Percentiles rank a stretch among this genome's conserved stretches.
Conservation (phyloP, 2,888 invertebrate genomes). For the Sarcophaga carnaria region DNA sequence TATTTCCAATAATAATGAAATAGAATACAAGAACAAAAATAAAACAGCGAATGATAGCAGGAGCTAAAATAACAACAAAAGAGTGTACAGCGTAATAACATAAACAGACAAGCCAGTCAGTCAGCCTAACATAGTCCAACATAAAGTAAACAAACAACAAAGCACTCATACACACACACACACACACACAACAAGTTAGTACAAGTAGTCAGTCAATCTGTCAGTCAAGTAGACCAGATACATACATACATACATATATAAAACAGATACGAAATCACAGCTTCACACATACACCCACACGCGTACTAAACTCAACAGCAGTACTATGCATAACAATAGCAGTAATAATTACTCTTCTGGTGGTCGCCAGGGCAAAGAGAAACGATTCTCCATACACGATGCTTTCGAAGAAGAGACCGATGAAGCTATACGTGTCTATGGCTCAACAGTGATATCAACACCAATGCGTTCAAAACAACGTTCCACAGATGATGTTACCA, state of each 20-base stretch:
- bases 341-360: conserved; percentile 63
- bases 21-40: conserved; percentile 12
- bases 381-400: conserved; percentile 91
- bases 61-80: conserved; percentile 13
- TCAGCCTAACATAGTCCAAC: conserved; percentile 14
- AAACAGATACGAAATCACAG: background rate
- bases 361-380: conserved; percentile 81
- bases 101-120: conserved; percentile 2
- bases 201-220: conserved; percentile 6
- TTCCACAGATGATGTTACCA: conserved; percentile 83
- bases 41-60: conserved; percentile 11
- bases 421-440: conserved; percentile 91
- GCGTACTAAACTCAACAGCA: background rate
- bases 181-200: background rate
- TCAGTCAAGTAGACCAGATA: conserved; percentile 1
- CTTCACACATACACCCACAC: background rate
- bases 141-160: conserved; percentile 45
- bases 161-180: conserved; percentile 12
- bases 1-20: conserved; percentile 13
- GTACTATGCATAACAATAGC: conserved; percentile 64
- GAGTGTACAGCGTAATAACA: conserved; percentile 4
- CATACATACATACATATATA: conserved; percentile 9
- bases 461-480: conserved; percentile 85
- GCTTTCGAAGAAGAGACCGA: conserved; percentile 93
- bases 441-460: conserved; percentile 88